Percentiles rank a stretch among this genome's conserved stretches.
Conservation (phyloP, 2,113 vertebrate species). For the Ceuthmochares aereus region DNA sequence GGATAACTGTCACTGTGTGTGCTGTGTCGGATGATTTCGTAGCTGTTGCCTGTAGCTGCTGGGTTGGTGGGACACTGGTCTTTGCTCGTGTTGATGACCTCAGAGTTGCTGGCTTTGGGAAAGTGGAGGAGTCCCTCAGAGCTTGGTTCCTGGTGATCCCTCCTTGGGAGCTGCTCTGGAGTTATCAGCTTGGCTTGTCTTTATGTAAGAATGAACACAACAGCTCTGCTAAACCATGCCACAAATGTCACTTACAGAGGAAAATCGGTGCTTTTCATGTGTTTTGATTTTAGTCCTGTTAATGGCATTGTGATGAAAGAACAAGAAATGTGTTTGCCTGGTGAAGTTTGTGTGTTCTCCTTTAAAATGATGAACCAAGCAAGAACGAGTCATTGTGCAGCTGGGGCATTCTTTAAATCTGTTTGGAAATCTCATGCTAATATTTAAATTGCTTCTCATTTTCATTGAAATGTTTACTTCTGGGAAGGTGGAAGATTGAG, state of each 20-base stretch:
- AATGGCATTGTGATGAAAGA: neutral
- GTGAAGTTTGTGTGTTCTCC: neutral
- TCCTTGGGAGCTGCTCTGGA: neutral
- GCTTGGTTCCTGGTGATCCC: neutral
- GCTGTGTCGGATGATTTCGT: fast-evolving
- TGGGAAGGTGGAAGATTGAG: neutral
- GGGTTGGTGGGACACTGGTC: neutral
- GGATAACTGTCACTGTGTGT: neutral
- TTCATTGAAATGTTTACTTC: conserved; percentile 12
- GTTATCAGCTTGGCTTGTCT: fast-evolving
- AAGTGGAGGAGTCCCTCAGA: neutral
- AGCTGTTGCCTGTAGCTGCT: neutral
- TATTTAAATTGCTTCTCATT: conserved; percentile 6
- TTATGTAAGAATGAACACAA: fast-evolving
- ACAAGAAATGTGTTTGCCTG: neutral
- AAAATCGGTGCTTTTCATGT: neutral
- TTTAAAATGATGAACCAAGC: neutral
- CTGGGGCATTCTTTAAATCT: neutral
- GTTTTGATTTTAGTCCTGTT: neutral
- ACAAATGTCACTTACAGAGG: fast-evolving
- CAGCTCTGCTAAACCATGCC: fast-evolving
- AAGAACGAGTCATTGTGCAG: neutral
- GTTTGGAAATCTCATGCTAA: neutral
- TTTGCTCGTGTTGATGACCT: neutral
- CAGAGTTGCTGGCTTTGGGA: fast-evolving